Conservation (phyloP, 2,888 invertebrate species). For the Dysmachus trigonus region DNA sequence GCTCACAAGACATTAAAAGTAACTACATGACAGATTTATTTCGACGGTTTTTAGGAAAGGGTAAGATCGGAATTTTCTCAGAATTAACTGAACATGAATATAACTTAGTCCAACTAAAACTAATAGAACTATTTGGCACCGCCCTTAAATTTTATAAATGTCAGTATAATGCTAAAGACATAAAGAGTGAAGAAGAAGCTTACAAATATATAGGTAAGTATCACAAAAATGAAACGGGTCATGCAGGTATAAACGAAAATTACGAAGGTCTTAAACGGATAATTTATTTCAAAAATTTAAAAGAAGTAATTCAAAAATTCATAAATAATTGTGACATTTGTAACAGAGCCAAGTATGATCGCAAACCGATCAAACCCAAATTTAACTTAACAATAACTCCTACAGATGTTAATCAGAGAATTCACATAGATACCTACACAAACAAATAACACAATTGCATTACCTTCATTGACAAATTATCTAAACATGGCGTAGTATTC, state of each 20-base stretch:
- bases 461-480: slow-evolving; percentile 39
- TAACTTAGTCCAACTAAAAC: slow-evolving; percentile 3
- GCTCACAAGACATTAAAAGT: neutral
- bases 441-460: slow-evolving; percentile 22
- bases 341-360: slow-evolving; percentile 5
- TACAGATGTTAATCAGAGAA: neutral
- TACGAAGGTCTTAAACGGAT: slow-evolving; percentile 12
- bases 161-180: neutral
- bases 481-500: slow-evolving; percentile 19
- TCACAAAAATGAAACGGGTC: slow-evolving; percentile 5
- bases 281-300: slow-evolving; percentile 10
- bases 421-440: slow-evolving; percentile 8
- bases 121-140: neutral
- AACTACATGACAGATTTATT: neutral
- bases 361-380: slow-evolving; percentile 34
- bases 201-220: neutral
- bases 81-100: slow-evolving; percentile 10
- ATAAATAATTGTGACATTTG: slow-evolving; percentile 30
- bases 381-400: slow-evolving; percentile 17
- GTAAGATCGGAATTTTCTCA: neutral
- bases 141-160: neutral
- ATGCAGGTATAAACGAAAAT: slow-evolving; percentile 23
- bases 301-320: neutral
- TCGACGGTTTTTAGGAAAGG: neutral
- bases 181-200: neutral